phyloP scores from a whole-genome alignment of 2,113 vertebrate species.

The Egretta garzetta region DNA sequence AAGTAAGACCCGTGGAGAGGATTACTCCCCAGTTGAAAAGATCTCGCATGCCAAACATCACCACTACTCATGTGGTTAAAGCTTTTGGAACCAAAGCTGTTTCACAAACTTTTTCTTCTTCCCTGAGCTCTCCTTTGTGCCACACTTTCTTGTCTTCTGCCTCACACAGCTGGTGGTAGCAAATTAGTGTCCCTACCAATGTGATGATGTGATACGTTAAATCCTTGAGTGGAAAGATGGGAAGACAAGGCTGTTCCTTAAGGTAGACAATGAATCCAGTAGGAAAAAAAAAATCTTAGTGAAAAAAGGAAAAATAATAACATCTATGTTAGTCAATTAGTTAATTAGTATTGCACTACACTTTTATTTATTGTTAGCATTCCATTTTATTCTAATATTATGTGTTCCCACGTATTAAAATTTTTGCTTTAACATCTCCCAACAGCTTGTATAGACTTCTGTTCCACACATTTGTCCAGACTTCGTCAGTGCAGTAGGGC shows the following conservation, averaged over 20 bases:
- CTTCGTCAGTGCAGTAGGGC: background rate
- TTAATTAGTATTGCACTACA: background rate
- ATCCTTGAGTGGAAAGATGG: background rate
- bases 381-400: background rate
- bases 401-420: background rate
- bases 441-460: background rate
- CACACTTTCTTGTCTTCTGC: background rate
- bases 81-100: background rate
- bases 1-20: fast-evolving
- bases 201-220: background rate
- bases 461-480: background rate
- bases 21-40: background rate
- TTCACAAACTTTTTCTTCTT: background rate
- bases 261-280: background rate
- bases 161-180: background rate
- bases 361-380: background rate
- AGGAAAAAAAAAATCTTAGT: background rate
- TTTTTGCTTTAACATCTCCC: background rate
- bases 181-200: background rate
- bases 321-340: background rate
- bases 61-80: too few relatives aligned
- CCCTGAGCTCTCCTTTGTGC: background rate
- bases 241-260: background rate
- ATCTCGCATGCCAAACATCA: too few relatives aligned
- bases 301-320: background rate